These are phyloP conservation scores for Scolanthus callimorphus DNA, from an alignment of 92 coral and sea anemone species.

Conservation along the genomic window DNA sequence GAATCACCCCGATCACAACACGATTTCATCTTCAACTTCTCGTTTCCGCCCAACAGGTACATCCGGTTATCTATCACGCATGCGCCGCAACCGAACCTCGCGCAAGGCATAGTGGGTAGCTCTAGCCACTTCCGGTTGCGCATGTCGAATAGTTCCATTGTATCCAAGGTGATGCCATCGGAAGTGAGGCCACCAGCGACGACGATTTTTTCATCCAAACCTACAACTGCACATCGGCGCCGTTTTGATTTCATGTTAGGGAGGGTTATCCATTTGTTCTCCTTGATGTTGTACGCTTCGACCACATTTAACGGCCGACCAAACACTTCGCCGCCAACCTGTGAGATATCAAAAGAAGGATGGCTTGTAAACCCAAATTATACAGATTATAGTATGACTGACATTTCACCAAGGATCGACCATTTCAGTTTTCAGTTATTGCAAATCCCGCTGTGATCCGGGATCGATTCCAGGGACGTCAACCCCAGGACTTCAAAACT, in stretches of 20 bases:
- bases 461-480: too few relatives aligned
- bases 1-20: constrained; percentile 56
- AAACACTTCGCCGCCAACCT: constrained; percentile 69
- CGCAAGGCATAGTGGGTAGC: constrained; percentile 76
- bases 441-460: too few relatives aligned
- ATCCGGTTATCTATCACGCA: constrained; percentile 54
- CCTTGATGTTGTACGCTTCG: constrained; percentile 61
- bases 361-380: too few relatives aligned
- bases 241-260: constrained; percentile 66
- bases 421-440: too few relatives aligned
- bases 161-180: constrained; percentile 61
- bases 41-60: constrained; percentile 70
- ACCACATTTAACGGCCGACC: constrained; percentile 56
- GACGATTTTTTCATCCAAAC: constrained; percentile 58
- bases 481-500: too few relatives aligned
- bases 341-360: too few relatives aligned
- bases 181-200: constrained; percentile 72
- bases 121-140: constrained; percentile 80
- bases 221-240: constrained; percentile 72
- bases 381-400: too few relatives aligned
- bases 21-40: constrained; percentile 68
- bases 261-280: constrained; percentile 64
- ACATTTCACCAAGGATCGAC: too few relatives aligned
- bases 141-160: constrained; percentile 75
- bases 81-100: constrained; percentile 70